A percentile compares a stretch with the other conserved stretches of the same genome.
Evolutionary conservation across 2,113 vertebrate species (phyloP).

Genomic region (Stomatorhinus ivindoensis): DNA sequence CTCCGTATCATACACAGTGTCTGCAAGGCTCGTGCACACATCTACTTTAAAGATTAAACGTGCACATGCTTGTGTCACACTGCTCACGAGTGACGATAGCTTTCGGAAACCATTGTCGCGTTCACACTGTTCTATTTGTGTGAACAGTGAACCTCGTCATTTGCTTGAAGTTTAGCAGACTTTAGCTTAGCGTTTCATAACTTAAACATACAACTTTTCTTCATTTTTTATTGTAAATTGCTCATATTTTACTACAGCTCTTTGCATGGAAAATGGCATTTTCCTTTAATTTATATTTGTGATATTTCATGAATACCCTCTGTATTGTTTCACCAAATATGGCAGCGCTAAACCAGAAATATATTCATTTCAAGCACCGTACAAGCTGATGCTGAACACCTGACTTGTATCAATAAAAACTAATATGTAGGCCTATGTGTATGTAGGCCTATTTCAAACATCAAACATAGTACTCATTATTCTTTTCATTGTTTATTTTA

Average conservation of each 20-base stretch:
- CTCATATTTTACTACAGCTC: too few species aligned
- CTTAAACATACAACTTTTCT: not conserved
- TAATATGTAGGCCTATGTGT: not conserved
- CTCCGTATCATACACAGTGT: not conserved
- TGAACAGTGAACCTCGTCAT: not conserved
- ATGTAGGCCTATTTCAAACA: not conserved
- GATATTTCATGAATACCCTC: too few species aligned
- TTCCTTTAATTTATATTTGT: too few species aligned
- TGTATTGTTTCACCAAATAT: too few species aligned
- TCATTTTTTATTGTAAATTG: not conserved
- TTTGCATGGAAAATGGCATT: too few species aligned
- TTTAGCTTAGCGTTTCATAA: not conserved
- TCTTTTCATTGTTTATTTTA: not conserved
- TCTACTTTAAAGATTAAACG: not conserved
- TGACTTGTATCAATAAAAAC: not conserved
- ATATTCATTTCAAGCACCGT: not conserved
- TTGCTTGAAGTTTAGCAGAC: not conserved
- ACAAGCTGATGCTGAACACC: not conserved
- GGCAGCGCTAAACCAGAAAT: not conserved
- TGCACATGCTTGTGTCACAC: not conserved
- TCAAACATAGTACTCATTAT: not conserved
- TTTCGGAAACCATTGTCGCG: not conserved
- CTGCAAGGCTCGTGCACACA: not conserved
- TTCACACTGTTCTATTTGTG: not conserved
- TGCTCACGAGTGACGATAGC: not conserved